A percentile compares a stretch with the other conserved stretches of the same genome.
phyloP scores from a whole-genome alignment of 1,140 invertebrate genomes.

The Polyergus mexicanus region DNA sequence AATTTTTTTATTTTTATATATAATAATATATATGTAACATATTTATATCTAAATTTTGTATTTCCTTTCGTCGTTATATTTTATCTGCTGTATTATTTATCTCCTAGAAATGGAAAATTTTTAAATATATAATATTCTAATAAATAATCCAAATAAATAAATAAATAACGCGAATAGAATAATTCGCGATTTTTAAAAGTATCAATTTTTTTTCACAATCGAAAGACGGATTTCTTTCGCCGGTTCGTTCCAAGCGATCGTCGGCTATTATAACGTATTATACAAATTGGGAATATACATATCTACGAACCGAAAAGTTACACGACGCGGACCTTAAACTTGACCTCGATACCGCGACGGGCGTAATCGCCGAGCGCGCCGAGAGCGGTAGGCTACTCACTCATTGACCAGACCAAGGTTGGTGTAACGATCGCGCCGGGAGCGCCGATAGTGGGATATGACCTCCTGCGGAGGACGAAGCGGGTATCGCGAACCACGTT shows the following conservation, averaged over 20 bases:
- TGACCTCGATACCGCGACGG: slow-evolving; percentile 43
- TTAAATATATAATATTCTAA: too few relatives aligned
- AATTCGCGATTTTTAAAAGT: too few relatives aligned
- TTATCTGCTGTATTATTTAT: too few relatives aligned
- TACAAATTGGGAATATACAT: background rate
- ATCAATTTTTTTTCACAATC: too few relatives aligned
- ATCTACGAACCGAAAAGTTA: slow-evolving; percentile 32
- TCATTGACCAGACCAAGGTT: slow-evolving; percentile 94
- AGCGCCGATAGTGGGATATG: slow-evolving; percentile 91
- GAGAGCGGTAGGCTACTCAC: slow-evolving; percentile 85
- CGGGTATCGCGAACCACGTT: slow-evolving; percentile 91
- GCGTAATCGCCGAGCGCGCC: slow-evolving; percentile 6
- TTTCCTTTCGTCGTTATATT: too few relatives aligned
- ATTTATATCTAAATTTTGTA: too few relatives aligned
- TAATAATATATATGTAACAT: background rate
- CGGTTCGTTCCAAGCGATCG: background rate
- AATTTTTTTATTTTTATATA: background rate
- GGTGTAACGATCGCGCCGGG: slow-evolving; percentile 92
- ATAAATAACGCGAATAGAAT: too few relatives aligned
- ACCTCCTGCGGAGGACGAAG: slow-evolving; percentile 94
- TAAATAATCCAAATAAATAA: too few relatives aligned
- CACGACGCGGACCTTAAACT: slow-evolving; percentile 60
- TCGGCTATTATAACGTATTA: background rate
- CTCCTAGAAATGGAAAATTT: too few relatives aligned
- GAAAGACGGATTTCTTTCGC: too few relatives aligned